These are phyloP conservation scores for Galerucella calmariensis DNA, from an alignment of 2,888 invertebrate genomes.

Conservation along the genomic window DNA sequence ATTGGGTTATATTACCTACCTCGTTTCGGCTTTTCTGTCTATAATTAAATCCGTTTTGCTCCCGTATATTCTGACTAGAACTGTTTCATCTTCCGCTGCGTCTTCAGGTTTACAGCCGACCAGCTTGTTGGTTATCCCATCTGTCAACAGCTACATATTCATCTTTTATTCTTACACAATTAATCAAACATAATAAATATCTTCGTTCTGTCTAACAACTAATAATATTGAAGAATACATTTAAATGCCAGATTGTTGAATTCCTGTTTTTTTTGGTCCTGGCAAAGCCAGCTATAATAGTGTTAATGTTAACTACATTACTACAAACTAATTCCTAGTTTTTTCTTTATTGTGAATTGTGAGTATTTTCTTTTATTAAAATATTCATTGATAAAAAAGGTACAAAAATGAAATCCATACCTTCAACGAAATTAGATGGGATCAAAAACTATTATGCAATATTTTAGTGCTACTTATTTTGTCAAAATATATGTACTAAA, in stretches of 20 bases:
- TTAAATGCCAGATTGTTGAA: background rate
- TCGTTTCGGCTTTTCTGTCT: conserved; percentile 85
- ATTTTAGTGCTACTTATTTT: too few relatives aligned
- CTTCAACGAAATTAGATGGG: too few relatives aligned
- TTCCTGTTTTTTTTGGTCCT: background rate
- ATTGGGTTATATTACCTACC: conserved; percentile 61
- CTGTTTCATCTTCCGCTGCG: conserved; percentile 71
- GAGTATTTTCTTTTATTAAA: too few relatives aligned
- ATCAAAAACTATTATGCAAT: too few relatives aligned
- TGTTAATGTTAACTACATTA: too few relatives aligned
- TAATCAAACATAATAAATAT: conserved; percentile 5
- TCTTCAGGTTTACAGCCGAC: conserved; percentile 74
- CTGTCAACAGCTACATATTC: conserved; percentile 81
- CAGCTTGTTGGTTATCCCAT: conserved; percentile 94
- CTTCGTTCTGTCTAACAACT: conserved; percentile 11
- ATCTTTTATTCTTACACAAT: conserved; percentile 35
- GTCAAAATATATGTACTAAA: too few relatives aligned
- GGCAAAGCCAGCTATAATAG: too few relatives aligned
- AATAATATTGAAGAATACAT: background rate
- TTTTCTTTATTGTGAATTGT: too few relatives aligned
- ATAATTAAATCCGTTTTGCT: conserved; percentile 93
- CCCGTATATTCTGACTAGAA: conserved; percentile 92
- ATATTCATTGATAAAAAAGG: too few relatives aligned
- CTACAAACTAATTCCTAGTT: too few relatives aligned
- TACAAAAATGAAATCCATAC: too few relatives aligned